Evolutionary conservation across 2,113 vertebrate species (phyloP), one percentile per base, ranked within the genome.

Genomic region (Platycercus adscitus): DNA sequence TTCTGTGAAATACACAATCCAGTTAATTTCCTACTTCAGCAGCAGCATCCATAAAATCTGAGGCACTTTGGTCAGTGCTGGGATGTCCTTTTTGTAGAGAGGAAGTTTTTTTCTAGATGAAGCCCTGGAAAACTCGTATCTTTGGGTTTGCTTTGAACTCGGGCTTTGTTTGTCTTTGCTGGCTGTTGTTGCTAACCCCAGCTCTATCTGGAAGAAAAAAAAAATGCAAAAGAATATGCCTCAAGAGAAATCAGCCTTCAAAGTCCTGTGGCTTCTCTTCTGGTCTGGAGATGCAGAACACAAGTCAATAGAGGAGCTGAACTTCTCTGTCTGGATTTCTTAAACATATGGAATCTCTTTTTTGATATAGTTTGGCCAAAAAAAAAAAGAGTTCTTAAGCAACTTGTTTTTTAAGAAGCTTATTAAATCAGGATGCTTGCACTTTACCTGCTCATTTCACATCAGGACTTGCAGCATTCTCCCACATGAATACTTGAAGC

Each of bases 21-120:
- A 81, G 55, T 91, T 97, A 88, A 96, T 96, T 92, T 93, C 84
- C 63, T 89, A 33, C 77, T 49, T 9, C 53, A 77, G 72, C 71
- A 33, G 39, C 58, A 81, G 60, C 52, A 68, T 25, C 41, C 37
- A 2, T 89, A 69, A 91, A 93, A 94, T 81, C 47, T 26, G 56
- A 91, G 37, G 41, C 41, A 13, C 31, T 86, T 71, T 28, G 37
- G 35, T 61, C 49, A 76, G 24, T 60, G 90, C 31, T 72, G 47
- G 70, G n/a, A 29, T 79, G 73, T 41, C 33, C 41, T 89, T 94
- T 94, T 69, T 61, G 13, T 56, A 44, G 13, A 79, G 56, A 68
- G 13, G 6, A 76, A 24, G 13, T 4, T 11, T 94, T 87, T 77
- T 92, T 71, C 47, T 75, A 50, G 43, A 9, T 37, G 47, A 80